Evolutionary conservation across 2,113 vertebrate species (phyloP), one percentile per base, ranked within the genome.

Genomic region (Sinocyclocheilus rhinocerous): DNA sequence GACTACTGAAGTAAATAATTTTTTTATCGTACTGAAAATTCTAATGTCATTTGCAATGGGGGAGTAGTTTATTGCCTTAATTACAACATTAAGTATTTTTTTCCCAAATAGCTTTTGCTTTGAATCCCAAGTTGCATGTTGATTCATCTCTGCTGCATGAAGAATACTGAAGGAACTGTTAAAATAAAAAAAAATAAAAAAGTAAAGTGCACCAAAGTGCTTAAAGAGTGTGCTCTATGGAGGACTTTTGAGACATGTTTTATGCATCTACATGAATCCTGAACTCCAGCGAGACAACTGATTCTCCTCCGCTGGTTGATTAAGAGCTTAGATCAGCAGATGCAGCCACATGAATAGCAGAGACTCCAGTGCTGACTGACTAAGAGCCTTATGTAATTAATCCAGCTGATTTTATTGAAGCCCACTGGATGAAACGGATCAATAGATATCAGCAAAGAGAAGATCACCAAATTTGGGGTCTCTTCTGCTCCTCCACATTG

Each of bases 321-420:
- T 45, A 22, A 48, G 36, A 48, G 39, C 11, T 75, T 48, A 42
- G 36, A 11, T 72, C 33, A 48, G 72, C 42, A 75, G 42, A 75
- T 24, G 22, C 13, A 75, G 12, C 2, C 22, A 75, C 36, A 45
- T 16, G 39, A 48, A 45, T 24, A 75, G 42, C 39, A 45, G 5
- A 75, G 12, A 75, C 42, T 48, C 22, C 22, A 8, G 22, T 24
- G 39, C 24, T 48, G 39, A 76, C 12, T 76, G 42, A 48, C 72
- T 48, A 48, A 76, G 72, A 24, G 72, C 72, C 72, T 48, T 48
- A 8, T 76, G 72, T 26, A 76, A 76, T 76, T 76, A 72, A 73
- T 73, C 18, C 36, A 73, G 20, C 70, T 73, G 70, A 22, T 73
- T 42, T 50, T 76, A 76, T 3, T 48, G 42, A 76, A 76, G n/a